Evolutionary conservation across 2,113 vertebrate genomes (phyloP), one percentile per base, ranked within the genome.

Genomic region (Mola mola): DNA sequence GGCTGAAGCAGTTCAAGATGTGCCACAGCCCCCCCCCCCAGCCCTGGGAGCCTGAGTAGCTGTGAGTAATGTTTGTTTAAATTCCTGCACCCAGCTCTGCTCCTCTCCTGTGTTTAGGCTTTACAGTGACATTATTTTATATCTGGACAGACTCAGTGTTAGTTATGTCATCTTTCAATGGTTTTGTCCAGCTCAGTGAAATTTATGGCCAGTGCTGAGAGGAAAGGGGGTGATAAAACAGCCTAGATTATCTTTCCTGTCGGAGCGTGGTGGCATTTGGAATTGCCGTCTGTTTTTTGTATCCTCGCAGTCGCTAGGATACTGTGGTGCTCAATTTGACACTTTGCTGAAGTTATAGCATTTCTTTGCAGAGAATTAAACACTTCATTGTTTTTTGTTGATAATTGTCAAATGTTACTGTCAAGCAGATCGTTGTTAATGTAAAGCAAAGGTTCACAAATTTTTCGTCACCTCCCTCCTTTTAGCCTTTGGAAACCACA

Each of bases 21-120:
- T 34, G 13, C 55, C 49, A 28, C 4, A 8, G 31, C 58, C 51
- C n/a, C n/a, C n/a, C n/a, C n/a, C n/a, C n/a, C n/a, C n/a, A n/a
- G n/a, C n/a, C n/a, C n/a, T n/a, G n/a, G n/a, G 1, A 55, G 40
- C 21, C 26, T 25, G 65, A 55, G 37, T 21, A 43, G 36, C 36
- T 76, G 47, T 74, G 74, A 84, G 31, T 73, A 12, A 82, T 65
- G 56, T 82, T 80, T 86, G 85, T 87, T 87, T 87, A 70, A 75
- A 70, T 46, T 40, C 40, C 28, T 50, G 51, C 48, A 38, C 72
- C 76, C 66, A 64, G 60, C 56, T 78, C 50, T 22, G 21, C 65
- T 83, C 17, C 51, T 69, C 62, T 33, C 46, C 56, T 34, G 16
- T 79, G 82, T 87, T 89, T 83, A 84, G 47, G 71, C 63, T 77